phyloP scores from a whole-genome alignment of 2,113 vertebrate genomes.

The Prietella phreatophila region DNA sequence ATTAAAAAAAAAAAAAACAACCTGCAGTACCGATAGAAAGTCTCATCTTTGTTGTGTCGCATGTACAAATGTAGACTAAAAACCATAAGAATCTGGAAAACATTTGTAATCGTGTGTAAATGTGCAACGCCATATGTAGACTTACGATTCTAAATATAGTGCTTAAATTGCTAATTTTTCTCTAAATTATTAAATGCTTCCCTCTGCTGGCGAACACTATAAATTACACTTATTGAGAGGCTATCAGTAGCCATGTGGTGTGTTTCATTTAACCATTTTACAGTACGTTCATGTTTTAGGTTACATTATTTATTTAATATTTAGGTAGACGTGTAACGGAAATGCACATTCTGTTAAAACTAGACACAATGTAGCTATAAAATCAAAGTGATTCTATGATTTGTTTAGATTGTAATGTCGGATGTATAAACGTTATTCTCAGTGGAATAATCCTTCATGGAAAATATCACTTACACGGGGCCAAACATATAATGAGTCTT shows the following conservation, averaged over 20 bases:
- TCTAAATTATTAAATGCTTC: conserved; percentile 26
- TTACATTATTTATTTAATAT: not conserved
- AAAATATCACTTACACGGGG: not conserved
- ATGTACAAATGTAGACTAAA: not conserved
- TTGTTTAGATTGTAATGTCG: not conserved
- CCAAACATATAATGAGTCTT: not conserved
- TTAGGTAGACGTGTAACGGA: not conserved
- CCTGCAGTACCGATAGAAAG: not conserved
- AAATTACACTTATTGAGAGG: not conserved
- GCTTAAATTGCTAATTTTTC: not conserved
- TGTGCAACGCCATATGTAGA: not conserved
- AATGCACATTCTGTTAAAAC: not conserved
- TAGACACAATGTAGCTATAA: not conserved
- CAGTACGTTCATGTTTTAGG: not conserved
- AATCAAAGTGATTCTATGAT: not conserved
- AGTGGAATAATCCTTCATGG: not conserved
- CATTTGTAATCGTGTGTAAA: not conserved
- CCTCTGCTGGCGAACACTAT: conserved; percentile 26
- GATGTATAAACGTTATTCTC: not conserved
- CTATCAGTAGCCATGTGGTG: not conserved
- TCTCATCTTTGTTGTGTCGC: not conserved
- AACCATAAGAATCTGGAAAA: not conserved
- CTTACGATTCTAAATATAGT: not conserved
- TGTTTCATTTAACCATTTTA: not conserved
- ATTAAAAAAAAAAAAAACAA: not conserved